Base-by-base conservation (phyloP, 1,140 invertebrate species). In the Saccostrea glomerata region DNA sequence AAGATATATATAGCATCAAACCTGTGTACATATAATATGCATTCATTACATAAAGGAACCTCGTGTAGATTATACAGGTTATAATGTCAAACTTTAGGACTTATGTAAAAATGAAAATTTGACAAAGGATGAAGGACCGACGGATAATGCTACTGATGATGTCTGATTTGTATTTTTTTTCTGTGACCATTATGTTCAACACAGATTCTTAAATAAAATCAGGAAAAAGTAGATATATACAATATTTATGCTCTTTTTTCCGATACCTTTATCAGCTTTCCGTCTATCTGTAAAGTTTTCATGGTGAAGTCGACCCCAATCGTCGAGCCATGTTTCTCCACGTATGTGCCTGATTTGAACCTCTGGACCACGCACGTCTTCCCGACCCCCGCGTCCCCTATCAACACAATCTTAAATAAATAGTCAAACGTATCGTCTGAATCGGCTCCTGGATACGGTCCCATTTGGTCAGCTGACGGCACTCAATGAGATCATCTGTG, bases 241-340 rank as follows among this genome's bases (percentile, higher is more conserved):
- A 47, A 47, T 47, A 47, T 47, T 1, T 47, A 47, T 47, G 47
- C 6, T 47, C 1, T 47, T 6, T 47, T 0, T 73, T 55, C 30
- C 30, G 54, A 70, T 73, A 98, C 98, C 97, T 99, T 99, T 87
- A 99, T 97, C 96, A 97, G 97, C 95, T 99, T 99, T 20, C 97
- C 97, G 95, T 99, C 98, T 82, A 99, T 97, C 86, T 97, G 96
- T 12, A 99, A 96, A 36, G 98, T 98, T 96, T 99, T 99, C 98
- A 99, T 99, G 87, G 98, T 98, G 95, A 99, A 99, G 95, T 99
- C 98, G 47, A 99, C 98, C 84, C 98, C 98, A 92, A 99, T 99
- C 40, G 98, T 99, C 93, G 97, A 98, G 30, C 98, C 98, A 95
- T 99, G 98, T 92, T 97, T 96, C 95, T 99, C 98, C 87, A 98